Evolutionary conservation across 2,113 vertebrate genomes (phyloP).

Genomic region (Malurus cyaneus): DNA sequence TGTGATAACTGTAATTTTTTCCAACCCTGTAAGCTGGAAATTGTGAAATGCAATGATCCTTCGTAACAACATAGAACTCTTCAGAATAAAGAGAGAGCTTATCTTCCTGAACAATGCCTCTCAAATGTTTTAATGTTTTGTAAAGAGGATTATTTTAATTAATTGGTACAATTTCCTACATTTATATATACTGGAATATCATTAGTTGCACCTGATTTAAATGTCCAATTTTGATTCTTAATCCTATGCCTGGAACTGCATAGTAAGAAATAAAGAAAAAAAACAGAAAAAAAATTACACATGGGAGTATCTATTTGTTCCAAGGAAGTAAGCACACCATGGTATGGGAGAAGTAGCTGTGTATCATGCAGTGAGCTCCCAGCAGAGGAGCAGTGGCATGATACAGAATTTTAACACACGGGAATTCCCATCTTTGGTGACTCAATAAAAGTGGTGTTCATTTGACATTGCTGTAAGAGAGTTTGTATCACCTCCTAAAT

Average conservation of each 20-base stretch:
- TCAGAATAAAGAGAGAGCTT: conserved; percentile 21
- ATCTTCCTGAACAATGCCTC: conserved; percentile 63
- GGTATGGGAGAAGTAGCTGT: not conserved
- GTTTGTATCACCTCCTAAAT: not conserved
- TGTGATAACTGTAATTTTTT: not conserved
- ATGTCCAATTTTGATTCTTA: not conserved
- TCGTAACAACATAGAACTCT: not conserved
- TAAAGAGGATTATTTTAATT: conserved; percentile 69
- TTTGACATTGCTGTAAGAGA: not conserved
- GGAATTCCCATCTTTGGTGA: not conserved
- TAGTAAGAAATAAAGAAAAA: not conserved
- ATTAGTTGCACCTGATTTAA: conserved; percentile 4
- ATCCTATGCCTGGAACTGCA: not conserved
- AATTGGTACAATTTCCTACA: conserved; percentile 62
- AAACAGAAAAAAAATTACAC: not conserved
- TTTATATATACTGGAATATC: conserved; percentile 35
- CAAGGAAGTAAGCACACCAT: not conserved
- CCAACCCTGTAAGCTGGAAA: not conserved
- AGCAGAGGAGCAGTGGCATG: not conserved
- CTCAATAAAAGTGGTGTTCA: not conserved
- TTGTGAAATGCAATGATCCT: not conserved
- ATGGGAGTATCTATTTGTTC: not conserved
- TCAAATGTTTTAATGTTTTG: conserved; percentile 55
- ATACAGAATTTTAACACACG: not conserved
- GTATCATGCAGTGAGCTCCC: not conserved